Evolutionary conservation across 2,797 vertebrate species (phyloP).

Genomic region (Pangasius krempfi): DNA sequence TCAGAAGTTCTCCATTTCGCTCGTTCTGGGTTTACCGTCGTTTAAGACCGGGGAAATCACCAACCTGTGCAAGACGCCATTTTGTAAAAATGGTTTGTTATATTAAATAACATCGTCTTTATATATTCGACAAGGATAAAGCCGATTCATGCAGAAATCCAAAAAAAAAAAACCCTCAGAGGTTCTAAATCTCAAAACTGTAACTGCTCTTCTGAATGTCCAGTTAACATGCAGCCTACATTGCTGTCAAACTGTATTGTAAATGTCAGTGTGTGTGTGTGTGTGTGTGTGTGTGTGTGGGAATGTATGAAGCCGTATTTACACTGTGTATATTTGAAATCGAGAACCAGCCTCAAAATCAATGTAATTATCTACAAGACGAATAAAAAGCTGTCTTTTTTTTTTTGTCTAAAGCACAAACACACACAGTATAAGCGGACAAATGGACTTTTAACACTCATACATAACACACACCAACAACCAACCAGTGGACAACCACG

Average conservation of each 20-base stretch:
- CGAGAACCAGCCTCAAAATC: conserved; percentile 73
- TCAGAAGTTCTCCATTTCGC: too few species aligned
- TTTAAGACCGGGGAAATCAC: background rate
- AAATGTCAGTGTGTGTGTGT: conserved; percentile 27
- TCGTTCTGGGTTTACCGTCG: background rate
- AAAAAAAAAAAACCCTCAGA: background rate
- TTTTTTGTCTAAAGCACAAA: conserved; percentile 75
- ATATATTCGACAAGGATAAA: background rate
- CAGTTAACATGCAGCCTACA: conserved; percentile 33
- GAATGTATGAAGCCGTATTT: conserved; percentile 42
- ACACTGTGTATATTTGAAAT: conserved; percentile 65
- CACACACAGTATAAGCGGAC: background rate
- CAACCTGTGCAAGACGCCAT: background rate
- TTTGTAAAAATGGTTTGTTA: background rate
- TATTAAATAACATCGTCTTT: background rate
- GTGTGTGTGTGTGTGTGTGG: conserved; percentile 6
- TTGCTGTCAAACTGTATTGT: conserved; percentile 41
- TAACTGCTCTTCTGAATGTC: conserved; percentile 17
- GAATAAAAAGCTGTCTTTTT: conserved; percentile 67
- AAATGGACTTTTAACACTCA: background rate
- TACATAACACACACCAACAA: conserved; percentile 1
- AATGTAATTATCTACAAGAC: conserved; percentile 45
- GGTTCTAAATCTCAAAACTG: background rate
- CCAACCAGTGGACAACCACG: conserved; percentile 32
- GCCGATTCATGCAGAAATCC: conserved; percentile 11